Percentiles rank a stretch among this genome's conserved stretches.
Evolutionary conservation across 1,140 invertebrate genomes (phyloP).

Genomic region (Plectus sambesii): DNA sequence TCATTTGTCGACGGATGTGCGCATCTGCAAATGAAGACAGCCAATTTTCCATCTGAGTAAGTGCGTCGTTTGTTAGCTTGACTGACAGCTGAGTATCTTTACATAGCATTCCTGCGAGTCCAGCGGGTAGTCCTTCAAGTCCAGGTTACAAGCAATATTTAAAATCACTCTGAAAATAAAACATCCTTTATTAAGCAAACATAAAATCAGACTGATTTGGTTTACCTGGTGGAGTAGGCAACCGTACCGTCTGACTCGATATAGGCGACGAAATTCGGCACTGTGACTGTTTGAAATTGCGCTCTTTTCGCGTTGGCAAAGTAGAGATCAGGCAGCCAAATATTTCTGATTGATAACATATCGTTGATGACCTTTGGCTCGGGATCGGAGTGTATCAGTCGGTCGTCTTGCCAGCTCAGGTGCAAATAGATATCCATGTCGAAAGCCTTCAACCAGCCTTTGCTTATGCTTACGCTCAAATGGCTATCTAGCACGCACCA

Average conservation of each 20-base stretch:
- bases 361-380: no score
- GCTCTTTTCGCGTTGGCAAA: constrained; percentile 91
- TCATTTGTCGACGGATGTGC: constrained; percentile 38
- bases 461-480: no score
- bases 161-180: constrained; percentile 21
- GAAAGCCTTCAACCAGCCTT: no score
- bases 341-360: no score
- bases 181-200: constrained; percentile 33
- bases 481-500: no score
- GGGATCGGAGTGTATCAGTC: no score
- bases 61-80: no score
- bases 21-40: constrained; percentile 37
- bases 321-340: constrained; percentile 93
- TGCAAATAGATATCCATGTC: no score
- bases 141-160: constrained; percentile 83
- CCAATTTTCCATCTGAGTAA: no score
- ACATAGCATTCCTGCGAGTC: constrained; percentile 81
- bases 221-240: constrained; percentile 60
- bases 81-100: constrained; percentile 87
- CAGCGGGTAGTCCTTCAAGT: constrained; percentile 80
- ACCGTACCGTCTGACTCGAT: constrained; percentile 21
- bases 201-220: constrained; percentile 72
- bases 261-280: constrained; percentile 47
- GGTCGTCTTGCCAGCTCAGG: no score
- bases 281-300: constrained; percentile 75